Evolutionary conservation across 2,113 vertebrate species (phyloP).

Genomic region (Gopherus evgoodei): DNA sequence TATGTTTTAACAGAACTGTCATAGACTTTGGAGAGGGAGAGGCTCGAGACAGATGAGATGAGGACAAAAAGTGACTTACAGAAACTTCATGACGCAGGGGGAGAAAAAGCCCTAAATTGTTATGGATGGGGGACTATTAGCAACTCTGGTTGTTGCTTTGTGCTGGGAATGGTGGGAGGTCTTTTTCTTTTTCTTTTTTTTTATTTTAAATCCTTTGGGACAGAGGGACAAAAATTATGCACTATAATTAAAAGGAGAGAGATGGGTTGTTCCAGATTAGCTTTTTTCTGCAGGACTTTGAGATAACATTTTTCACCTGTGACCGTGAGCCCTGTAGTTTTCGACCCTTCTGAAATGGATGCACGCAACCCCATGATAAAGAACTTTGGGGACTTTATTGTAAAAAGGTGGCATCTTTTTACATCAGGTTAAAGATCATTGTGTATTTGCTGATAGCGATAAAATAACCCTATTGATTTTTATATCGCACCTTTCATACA

Average conservation of each 20-base stretch:
- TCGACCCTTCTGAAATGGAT: neutral
- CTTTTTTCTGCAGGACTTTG: neutral
- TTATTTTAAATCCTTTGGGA: neutral
- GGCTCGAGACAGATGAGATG: slow-evolving; percentile 18
- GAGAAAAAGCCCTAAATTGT: neutral
- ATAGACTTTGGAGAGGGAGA: neutral
- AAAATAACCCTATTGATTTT: neutral
- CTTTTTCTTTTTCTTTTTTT: no score
- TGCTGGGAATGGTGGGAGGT: neutral
- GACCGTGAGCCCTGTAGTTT: neutral
- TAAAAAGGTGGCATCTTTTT: neutral
- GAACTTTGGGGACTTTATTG: neutral
- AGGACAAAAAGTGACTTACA: slow-evolving; percentile 14
- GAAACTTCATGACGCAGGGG: neutral
- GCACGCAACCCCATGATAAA: neutral
- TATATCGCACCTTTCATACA: neutral
- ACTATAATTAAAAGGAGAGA: neutral
- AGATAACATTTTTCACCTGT: neutral
- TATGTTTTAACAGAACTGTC: slow-evolving; percentile 51
- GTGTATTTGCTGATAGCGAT: neutral
- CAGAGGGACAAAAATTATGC: neutral
- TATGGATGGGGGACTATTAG: neutral
- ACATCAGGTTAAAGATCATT: neutral
- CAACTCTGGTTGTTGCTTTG: neutral
- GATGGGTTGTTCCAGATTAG: neutral